Percentiles rank a stretch among this genome's conserved stretches.
phyloP scores from a whole-genome alignment of 1,140 invertebrate genomes.

The Caenorhabditis brenneri region DNA sequence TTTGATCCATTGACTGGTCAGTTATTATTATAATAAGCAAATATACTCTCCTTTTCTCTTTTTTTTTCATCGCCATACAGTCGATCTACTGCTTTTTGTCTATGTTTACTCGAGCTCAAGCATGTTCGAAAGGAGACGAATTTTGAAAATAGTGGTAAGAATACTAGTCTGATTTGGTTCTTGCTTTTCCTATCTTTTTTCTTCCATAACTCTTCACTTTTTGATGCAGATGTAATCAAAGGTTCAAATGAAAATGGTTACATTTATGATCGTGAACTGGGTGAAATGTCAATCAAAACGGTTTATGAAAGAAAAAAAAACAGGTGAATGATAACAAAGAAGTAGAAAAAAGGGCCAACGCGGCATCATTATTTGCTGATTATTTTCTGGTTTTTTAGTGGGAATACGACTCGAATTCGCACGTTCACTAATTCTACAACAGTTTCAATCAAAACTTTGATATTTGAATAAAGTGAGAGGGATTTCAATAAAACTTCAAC shows the following conservation, averaged over 20 bases:
- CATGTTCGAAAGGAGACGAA: too few species aligned
- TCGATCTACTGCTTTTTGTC: neutral
- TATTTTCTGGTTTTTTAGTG: neutral
- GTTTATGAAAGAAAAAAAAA: neutral
- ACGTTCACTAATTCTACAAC: too few species aligned
- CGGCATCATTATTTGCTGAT: neutral
- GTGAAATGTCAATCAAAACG: neutral
- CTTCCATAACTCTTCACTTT: too few species aligned
- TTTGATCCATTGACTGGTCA: neutral
- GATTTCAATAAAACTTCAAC: too few species aligned
- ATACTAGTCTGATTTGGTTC: too few species aligned
- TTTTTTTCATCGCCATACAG: conserved; percentile 19
- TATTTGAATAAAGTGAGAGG: too few species aligned
- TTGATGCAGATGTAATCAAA: too few species aligned
- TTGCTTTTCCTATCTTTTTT: too few species aligned
- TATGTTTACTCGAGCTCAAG: neutral
- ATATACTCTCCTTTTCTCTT: neutral
- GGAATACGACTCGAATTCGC: neutral
- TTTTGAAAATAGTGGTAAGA: too few species aligned
- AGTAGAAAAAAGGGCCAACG: neutral
- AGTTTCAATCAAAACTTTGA: too few species aligned
- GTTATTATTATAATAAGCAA: conserved; percentile 8
- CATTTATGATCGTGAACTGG: too few species aligned
- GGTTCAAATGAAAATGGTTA: too few species aligned
- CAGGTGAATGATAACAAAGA: neutral